phyloP scores from a whole-genome alignment of 2,797 vertebrate species.

The Gambusia yucatana region DNA sequence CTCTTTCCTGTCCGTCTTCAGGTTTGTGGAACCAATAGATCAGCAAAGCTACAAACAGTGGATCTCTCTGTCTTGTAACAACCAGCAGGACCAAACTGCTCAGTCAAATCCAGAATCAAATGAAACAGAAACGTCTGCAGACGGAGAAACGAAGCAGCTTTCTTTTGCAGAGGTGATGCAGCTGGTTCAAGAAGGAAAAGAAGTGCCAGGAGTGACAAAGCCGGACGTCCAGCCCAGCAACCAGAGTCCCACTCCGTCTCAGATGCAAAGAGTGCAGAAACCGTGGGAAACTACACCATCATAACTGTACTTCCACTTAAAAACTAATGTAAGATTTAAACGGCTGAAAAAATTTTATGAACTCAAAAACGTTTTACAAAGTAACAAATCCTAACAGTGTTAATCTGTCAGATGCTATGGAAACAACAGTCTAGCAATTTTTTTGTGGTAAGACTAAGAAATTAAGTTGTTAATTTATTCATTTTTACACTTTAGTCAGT shows the following conservation, averaged over 20 bases:
- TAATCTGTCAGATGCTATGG: background rate
- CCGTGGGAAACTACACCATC: slow-evolving; percentile 74
- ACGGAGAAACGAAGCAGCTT: slow-evolving; percentile 46
- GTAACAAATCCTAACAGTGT: background rate
- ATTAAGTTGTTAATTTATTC: background rate
- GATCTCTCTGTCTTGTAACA: slow-evolving; percentile 22
- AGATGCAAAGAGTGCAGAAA: slow-evolving; percentile 74
- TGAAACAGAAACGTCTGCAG: background rate
- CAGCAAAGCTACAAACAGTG: slow-evolving; percentile 60
- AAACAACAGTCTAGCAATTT: background rate
- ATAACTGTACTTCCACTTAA: slow-evolving; percentile 17
- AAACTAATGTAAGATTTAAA: background rate
- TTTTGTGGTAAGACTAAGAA: background rate
- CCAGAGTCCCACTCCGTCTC: slow-evolving; percentile 73
- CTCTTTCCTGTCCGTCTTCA: slow-evolving; percentile 25
- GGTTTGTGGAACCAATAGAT: slow-evolving; percentile 80
- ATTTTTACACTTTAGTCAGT: background rate
- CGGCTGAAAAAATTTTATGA: background rate
- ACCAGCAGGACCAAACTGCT: slow-evolving; percentile 16
- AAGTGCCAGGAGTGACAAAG: slow-evolving; percentile 73
- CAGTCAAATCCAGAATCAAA: slow-evolving; percentile 20
- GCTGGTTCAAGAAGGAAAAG: slow-evolving; percentile 79
- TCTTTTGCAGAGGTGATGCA: slow-evolving; percentile 81
- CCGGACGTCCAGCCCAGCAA: slow-evolving; percentile 75
- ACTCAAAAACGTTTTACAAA: background rate